These are phyloP conservation scores for Drosophila carrolli DNA, from an alignment of 1,140 invertebrate genomes.

Conservation along the genomic window DNA sequence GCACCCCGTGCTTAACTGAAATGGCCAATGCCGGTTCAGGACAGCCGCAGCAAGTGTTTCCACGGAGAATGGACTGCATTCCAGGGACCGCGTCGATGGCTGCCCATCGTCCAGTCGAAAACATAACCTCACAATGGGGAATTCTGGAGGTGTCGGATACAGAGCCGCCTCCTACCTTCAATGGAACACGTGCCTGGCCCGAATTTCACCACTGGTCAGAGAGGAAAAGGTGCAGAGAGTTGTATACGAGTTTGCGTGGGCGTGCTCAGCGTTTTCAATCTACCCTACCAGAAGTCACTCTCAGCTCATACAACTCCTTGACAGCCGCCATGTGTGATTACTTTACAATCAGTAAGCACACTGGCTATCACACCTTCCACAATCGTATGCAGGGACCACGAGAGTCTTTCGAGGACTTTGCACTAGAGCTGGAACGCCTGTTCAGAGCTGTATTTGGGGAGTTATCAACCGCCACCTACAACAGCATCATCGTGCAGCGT, in stretches of 20 bases:
- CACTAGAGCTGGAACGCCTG: background rate
- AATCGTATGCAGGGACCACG: background rate
- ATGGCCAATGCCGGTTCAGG: too few relatives aligned
- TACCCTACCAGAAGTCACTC: background rate
- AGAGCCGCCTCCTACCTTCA: background rate
- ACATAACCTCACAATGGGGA: too few relatives aligned
- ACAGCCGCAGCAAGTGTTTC: too few relatives aligned
- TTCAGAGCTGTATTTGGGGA: background rate
- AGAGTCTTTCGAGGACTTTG: background rate
- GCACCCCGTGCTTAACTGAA: too few relatives aligned
- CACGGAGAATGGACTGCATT: too few relatives aligned
- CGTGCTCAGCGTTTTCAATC: background rate
- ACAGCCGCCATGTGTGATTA: background rate
- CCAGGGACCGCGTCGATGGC: too few relatives aligned
- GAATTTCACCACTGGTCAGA: background rate
- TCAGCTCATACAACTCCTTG: background rate
- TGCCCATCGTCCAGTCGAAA: too few relatives aligned
- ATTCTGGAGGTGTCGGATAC: background rate
- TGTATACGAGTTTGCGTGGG: background rate
- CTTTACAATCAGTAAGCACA: background rate
- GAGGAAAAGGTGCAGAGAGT: background rate
- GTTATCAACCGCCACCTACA: background rate
- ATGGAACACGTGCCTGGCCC: background rate
- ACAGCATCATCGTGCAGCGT: background rate
- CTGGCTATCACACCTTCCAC: background rate